Evolutionary conservation across 2,797 vertebrate species (phyloP).

Genomic region (Lacerta agilis): DNA sequence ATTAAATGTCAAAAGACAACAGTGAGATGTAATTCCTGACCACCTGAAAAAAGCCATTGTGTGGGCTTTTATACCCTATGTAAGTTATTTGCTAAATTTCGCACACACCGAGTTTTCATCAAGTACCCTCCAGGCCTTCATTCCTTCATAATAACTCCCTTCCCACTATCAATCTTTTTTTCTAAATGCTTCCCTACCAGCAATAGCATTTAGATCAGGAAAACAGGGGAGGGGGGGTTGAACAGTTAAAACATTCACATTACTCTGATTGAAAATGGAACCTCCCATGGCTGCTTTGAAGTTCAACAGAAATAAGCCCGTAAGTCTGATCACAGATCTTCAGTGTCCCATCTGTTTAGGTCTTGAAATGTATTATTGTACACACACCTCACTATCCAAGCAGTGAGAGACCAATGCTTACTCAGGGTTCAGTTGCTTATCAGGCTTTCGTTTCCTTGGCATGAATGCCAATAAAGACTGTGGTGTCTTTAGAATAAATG

Average conservation of each 20-base stretch:
- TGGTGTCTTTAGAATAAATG: too few species aligned
- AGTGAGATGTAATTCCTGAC: background rate
- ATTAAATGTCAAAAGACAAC: background rate
- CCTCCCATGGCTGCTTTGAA: background rate
- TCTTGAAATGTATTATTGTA: background rate
- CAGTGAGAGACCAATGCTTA: too few species aligned
- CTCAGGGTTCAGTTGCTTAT: too few species aligned
- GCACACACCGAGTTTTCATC: background rate
- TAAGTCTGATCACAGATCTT: background rate
- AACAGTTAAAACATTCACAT: background rate
- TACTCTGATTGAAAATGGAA: background rate
- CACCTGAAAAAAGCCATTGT: too few species aligned
- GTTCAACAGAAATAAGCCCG: background rate
- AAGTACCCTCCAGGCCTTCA: background rate
- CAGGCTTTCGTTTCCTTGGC: too few species aligned
- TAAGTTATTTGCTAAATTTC: background rate
- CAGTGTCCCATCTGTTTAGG: background rate
- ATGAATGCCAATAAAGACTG: too few species aligned
- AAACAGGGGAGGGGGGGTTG: background rate
- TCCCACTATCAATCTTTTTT: background rate
- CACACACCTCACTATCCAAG: too few species aligned
- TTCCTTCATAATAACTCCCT: background rate
- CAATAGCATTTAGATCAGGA: too few species aligned
- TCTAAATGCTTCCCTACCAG: background rate
- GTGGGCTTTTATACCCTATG: background rate